Evolutionary conservation across 2,113 vertebrate species (phyloP).

Genomic region (Promerops cafer): DNA sequence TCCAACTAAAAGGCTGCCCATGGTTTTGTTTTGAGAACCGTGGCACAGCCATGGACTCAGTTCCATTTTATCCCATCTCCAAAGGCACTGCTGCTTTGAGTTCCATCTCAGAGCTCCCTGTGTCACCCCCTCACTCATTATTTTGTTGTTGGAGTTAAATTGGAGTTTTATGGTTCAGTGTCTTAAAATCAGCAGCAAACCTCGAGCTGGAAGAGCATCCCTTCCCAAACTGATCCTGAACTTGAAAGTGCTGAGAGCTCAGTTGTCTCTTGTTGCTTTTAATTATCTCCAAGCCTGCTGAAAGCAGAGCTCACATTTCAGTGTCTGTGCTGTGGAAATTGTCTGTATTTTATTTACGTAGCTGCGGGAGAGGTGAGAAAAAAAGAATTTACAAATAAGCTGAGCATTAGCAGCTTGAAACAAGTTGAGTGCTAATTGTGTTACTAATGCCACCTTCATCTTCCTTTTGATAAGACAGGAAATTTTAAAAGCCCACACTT

Average conservation of each 20-base stretch:
- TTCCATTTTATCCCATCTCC: background rate
- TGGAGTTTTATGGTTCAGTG: background rate
- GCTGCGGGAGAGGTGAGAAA: background rate
- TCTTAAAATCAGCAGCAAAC: background rate
- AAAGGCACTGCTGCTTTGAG: background rate
- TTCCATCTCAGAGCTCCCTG: background rate
- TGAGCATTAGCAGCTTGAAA: background rate
- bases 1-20: background rate
- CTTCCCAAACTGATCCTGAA: background rate
- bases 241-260: background rate
- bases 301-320: background rate
- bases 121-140: background rate
- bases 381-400: background rate
- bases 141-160: background rate
- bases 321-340: background rate
- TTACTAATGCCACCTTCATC: background rate
- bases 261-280: background rate
- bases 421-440: background rate
- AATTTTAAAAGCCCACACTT: background rate
- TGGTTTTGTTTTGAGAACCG: background rate
- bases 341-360: background rate
- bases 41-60: background rate
- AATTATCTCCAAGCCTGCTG: background rate
- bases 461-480: background rate
- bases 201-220: background rate